Evolutionary conservation across 2,113 vertebrate genomes (phyloP).

Genomic region (Chionomys nivalis): DNA sequence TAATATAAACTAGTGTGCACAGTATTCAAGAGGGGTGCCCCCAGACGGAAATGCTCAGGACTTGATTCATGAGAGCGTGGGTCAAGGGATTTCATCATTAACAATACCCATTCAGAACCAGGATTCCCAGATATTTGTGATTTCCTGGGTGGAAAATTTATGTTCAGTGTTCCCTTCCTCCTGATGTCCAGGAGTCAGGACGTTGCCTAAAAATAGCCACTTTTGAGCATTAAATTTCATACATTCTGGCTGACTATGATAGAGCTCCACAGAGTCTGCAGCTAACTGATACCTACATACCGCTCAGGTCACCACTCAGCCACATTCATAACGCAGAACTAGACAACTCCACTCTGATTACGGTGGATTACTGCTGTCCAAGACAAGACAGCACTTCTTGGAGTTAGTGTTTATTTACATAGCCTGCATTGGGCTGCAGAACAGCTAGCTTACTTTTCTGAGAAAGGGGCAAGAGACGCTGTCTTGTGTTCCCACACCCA

Average conservation of each 20-base stretch:
- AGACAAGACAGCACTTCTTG: constrained; percentile 38
- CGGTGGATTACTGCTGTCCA: neutral
- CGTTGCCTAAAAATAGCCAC: constrained; percentile 42
- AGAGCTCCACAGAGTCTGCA: neutral
- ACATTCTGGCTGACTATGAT: neutral
- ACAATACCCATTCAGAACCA: neutral
- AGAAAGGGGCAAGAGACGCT: neutral
- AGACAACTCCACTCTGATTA: neutral
- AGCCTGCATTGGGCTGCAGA: neutral
- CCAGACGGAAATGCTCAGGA: neutral
- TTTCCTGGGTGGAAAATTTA: constrained; percentile 66
- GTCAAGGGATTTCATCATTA: neutral
- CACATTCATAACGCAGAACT: neutral
- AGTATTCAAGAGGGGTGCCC: neutral
- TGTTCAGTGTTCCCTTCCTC: constrained; percentile 67
- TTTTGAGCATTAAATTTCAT: constrained; percentile 54
- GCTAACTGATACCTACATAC: neutral
- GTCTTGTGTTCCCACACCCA: neutral
- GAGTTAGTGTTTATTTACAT: neutral
- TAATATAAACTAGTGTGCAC: neutral
- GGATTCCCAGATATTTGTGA: constrained; percentile 43
- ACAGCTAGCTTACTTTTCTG: neutral
- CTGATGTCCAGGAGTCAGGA: constrained; percentile 21
- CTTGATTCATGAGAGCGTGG: neutral
- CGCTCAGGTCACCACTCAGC: neutral